Base-by-base conservation (phyloP, 2,888 invertebrate genomes). In the Agrotis puta region DNA sequence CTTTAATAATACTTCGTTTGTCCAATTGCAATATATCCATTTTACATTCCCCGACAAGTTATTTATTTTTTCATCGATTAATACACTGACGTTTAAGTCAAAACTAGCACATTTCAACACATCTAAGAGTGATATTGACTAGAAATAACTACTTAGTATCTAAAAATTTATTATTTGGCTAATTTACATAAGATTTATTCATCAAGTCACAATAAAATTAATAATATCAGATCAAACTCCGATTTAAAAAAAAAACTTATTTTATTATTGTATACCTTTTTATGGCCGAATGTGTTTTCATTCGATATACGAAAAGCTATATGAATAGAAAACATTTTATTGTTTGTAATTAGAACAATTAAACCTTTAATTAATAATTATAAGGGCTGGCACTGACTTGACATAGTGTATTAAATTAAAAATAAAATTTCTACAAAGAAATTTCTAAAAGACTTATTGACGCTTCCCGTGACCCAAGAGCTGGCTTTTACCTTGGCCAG, bases 101-200 rank as follows among this genome's bases (percentile, higher is more conserved):
- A 81, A 84, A 76, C 86, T 89, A 89, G 88, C 90, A 74, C 84
- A 72, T 84, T 87, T 84, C 63, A 88, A 85, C 82, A 83, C 85
- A 67, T 88, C 90, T 90, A 90, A 81, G 77, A 87, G 84, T 87
- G 85, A 86, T 88, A 88, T 88, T 88, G 92, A 92, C 92, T 92
- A 92, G 91, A 90, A 86, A 74, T 88, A 85, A 75, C 86, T 90
- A 89, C 82, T 83, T 86, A 89, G 2, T 56, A 83, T 73, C 77
- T 85, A 85, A 73, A 76, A 84, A 81, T 81, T 74, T 68, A 84
- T 85, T 86, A 84, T 90, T 90, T 91, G 90, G 88, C 90, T 90
- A 90, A 86, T 68, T 39, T 56, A 56, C 51, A 69, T 77, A 79
- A 80, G 71, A 84, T 64, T 66, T 33, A 77, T 77, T 76, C 53